These are phyloP conservation scores for Chrysopilus asiliformis DNA, from an alignment of 2,888 invertebrate species.

Conservation along the genomic window DNA sequence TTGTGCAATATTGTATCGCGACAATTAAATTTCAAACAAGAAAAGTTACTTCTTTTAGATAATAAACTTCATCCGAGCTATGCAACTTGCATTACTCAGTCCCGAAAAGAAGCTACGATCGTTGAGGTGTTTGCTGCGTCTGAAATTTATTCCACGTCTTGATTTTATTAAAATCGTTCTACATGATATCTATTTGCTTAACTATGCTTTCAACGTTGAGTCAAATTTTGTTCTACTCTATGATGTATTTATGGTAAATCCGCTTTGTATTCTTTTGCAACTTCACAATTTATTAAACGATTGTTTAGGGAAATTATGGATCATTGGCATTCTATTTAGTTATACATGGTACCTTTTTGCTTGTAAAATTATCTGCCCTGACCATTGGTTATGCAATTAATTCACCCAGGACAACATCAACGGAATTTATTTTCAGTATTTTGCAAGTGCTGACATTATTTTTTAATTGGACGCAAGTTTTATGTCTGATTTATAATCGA, in stretches of 20 bases:
- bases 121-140: constrained; percentile 1
- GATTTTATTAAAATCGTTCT: constrained; percentile 1
- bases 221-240: not conserved
- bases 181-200: constrained; percentile 4
- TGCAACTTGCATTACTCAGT: constrained; percentile 2
- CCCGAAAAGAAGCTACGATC: constrained; percentile 1
- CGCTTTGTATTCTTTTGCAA: not conserved
- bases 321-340: constrained; percentile 3
- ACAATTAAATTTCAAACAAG: not conserved
- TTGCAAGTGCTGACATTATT: constrained; percentile 4
- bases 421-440: constrained; percentile 5
- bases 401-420: not conserved
- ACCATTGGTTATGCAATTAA: constrained; percentile 1
- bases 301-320: constrained; percentile 1
- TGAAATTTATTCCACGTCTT: not conserved
- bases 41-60: constrained; percentile 1
- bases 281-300: not conserved
- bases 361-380: constrained; percentile 1
- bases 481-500: constrained; percentile 2
- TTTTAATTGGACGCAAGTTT: constrained; percentile 6
- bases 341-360: not conserved
- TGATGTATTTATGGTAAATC: constrained; percentile 1
- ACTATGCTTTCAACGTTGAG: constrained; percentile 3
- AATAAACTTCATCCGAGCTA: constrained; percentile 1
- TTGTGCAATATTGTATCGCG: not conserved